These are phyloP conservation scores for Oryzias celebensis DNA, from an alignment of 2,113 vertebrate species.

Conservation along the genomic window DNA sequence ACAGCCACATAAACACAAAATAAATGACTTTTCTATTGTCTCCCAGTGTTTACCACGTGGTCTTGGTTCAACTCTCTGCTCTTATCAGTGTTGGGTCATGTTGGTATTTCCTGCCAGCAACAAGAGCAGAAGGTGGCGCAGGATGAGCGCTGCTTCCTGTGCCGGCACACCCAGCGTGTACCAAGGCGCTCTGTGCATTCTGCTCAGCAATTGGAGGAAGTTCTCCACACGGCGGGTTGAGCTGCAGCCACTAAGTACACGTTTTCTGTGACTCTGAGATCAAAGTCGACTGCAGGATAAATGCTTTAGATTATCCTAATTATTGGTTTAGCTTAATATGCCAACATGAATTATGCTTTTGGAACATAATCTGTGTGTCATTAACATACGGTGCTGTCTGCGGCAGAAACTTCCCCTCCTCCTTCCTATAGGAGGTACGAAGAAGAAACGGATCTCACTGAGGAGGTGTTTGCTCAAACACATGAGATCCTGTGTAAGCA, in stretches of 20 bases:
- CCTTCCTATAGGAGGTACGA: constrained; percentile 43
- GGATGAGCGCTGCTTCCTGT: constrained; percentile 78
- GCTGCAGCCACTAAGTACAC: background rate
- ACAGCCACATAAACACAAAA: constrained; percentile 13
- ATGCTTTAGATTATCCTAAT: background rate
- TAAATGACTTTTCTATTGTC: constrained; percentile 33
- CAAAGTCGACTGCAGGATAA: background rate
- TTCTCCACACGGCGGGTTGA: background rate
- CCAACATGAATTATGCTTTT: background rate
- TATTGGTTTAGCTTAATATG: constrained; percentile 1
- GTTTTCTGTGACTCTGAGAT: background rate
- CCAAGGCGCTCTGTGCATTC: constrained; percentile 20
- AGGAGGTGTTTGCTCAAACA: constrained; percentile 61
- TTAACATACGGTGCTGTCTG: too few relatives aligned
- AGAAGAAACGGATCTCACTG: constrained; percentile 49
- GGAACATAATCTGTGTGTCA: background rate
- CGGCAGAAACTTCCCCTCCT: constrained; percentile 23
- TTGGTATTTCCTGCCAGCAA: constrained; percentile 75
- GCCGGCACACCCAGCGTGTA: constrained; percentile 64
- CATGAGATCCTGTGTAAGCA: constrained; percentile 27
- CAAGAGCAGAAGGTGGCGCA: constrained; percentile 72
- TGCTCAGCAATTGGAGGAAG: constrained; percentile 22
- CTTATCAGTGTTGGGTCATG: constrained; percentile 72
- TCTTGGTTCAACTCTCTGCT: constrained; percentile 45
- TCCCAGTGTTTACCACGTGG: constrained; percentile 40